Evolutionary conservation across 1,140 invertebrate species (phyloP), one percentile per base, ranked within the genome.

Genomic region (Ridgeia piscesae): DNA sequence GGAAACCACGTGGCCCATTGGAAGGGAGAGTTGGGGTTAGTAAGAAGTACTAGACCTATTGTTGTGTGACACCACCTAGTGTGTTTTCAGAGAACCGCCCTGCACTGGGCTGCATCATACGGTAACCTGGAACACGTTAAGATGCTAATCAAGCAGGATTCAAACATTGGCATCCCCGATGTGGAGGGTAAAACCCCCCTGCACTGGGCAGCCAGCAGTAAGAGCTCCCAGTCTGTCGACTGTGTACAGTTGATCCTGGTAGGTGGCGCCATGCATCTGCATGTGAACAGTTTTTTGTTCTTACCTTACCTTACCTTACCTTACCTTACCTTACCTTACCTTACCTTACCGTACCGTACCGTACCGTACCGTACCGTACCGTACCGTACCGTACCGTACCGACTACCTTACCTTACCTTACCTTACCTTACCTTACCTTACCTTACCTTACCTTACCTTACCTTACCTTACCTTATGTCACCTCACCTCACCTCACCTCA

Each of bases 121-220:
- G 96, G 96, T 0, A 96, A 96, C 93, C 92, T 96, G 89, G 95
- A 95, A 92, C 95, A 96, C 93, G 94, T 96, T 1, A 95, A 95
- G 92, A 94, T 96, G 94, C 93, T 96, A 33, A 95, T 96, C 31
- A 96, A 96, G 93, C 95, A 95, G 94, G 95, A 95, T 92, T 96
- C 95, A 6, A 96, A 96, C 92, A 96, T 96, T 91, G 95, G 95
- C 34, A 96, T 96, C 89, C 95, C 95, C 48, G 96, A 96, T 93
- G 95, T 94, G 58, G 95, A 96, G 91, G 96, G 96, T 0, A 96
- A 95, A 92, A 96, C 95, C 0, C 95, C 96, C 6, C 94, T 96
- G 17, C 96, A 96, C 92, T 96, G 95, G 95, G 95, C 96, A 6
- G 95, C 96, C 27, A 95, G 95, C 91, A 94, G 94, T 93, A 90